A percentile compares a stretch with the other conserved stretches of the same genome.
Evolutionary conservation across 64 coral and sea anemone species (phyloP).

Genomic region (Stichodactyla helianthus): DNA sequence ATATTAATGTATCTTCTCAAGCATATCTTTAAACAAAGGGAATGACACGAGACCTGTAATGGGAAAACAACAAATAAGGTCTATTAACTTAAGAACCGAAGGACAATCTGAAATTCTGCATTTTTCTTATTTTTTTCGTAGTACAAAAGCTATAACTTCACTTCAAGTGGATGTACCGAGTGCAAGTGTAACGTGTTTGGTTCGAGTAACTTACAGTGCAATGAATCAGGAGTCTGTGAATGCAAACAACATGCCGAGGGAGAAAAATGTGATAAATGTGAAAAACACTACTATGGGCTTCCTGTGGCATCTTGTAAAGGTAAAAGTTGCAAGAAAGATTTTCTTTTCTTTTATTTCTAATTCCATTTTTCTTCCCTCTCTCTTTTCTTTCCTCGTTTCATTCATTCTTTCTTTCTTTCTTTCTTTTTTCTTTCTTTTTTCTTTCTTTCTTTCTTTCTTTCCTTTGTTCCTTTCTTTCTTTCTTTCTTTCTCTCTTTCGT

Average conservation of each 20-base stretch:
- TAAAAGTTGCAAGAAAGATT: slow-evolving; percentile 12
- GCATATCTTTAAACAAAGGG: too few relatives aligned
- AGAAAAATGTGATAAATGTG: slow-evolving; percentile 73
- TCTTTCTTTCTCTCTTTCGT: too few relatives aligned
- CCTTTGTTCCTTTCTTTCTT: too few relatives aligned
- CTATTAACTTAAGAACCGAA: too few relatives aligned
- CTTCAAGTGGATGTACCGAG: slow-evolving; percentile 65
- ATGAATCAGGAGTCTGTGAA: slow-evolving; percentile 74
- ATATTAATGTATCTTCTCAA: too few relatives aligned
- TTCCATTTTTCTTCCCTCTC: too few relatives aligned
- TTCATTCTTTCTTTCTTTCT: too few relatives aligned
- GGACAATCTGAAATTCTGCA: too few relatives aligned
- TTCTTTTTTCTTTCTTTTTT: too few relatives aligned
- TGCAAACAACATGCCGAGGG: slow-evolving; percentile 75
- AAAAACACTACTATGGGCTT: slow-evolving; percentile 68
- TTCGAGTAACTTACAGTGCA: slow-evolving; percentile 78
- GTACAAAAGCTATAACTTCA: slow-evolving; percentile 81
- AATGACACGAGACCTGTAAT: neutral
- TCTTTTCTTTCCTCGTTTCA: too few relatives aligned
- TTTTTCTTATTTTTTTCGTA: neutral
- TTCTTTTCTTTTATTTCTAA: too few relatives aligned
- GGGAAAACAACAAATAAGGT: neutral
- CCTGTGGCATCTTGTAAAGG: slow-evolving; percentile 78
- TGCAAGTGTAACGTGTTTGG: slow-evolving; percentile 82
- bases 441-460: too few relatives aligned